Base-by-base conservation (phyloP, 2,888 invertebrate species). In the Petrophora chlorosata region DNA sequence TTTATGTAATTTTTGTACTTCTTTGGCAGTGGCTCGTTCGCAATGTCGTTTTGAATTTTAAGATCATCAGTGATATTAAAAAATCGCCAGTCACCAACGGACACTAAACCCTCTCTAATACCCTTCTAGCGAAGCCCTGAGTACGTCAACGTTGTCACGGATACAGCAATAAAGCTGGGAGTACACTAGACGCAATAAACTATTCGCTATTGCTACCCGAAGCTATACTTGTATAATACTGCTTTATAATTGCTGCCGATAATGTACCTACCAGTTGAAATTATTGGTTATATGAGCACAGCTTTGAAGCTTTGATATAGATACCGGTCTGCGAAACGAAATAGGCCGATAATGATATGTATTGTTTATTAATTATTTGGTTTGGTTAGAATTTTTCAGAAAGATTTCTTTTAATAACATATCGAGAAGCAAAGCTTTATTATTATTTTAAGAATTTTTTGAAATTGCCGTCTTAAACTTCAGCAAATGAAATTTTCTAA, bases 111-210 rank as follows among this genome's bases (percentile, higher is more conserved):
- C 32, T 7, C 10, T 22, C 5, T 10, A 10, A 2, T 25, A 25
- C 42, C 39, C 35, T 12, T 19, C 28, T 5, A 23, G 25, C 3
- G 22, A 15, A 48, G 17, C 40, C 56, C 50, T 61, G 3, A 48
- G 36, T 56, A 40, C 56, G 50, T 15, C 45, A 56, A 39, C 45
- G 32, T 52, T 52, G 52, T 63, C 63, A 61, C 63, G 69, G 66
- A 71, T 73, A 73, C 67, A 65, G 68, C 76, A 63, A 75, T 79
- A 79, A 76, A 76, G 71, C 73, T 66, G 65, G 69, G 70, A 70
- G 64, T 70, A 79, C 74, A 83, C 73, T 75, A 76, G 67, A 70
- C 56, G 71, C 65, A 68, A 80, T 84, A 83, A 82, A 84, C 77
- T 74, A 73, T 70, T 63, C 54, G 67, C 73, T 78, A 80, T 84